A percentile compares a stretch with the other conserved stretches of the same genome.
Conservation (phyloP, 2,113 vertebrate species). For the Alligator sinensis region DNA sequence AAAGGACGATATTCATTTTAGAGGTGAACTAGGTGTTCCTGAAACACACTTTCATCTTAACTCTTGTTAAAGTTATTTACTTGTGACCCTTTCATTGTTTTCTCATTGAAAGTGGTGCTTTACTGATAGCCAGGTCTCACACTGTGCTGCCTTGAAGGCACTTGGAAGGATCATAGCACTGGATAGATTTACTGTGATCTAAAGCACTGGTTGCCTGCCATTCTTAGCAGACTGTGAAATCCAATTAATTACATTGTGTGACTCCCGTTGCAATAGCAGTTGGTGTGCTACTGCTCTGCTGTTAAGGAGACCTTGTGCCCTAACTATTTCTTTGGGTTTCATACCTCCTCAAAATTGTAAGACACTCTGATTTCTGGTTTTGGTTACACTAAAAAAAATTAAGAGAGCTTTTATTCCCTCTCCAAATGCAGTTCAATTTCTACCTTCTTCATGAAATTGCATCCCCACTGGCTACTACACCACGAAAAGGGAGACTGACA, state of each 20-base stretch:
- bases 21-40: not conserved
- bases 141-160: not conserved
- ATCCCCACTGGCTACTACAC: not conserved
- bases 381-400: not conserved
- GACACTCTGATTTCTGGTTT: not conserved
- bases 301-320: slow-evolving; percentile 23
- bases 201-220: not conserved
- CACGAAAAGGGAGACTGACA: not conserved
- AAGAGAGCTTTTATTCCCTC: not conserved
- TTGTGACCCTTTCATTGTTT: not conserved
- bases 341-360: not conserved
- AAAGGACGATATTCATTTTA: rapidly evolving
- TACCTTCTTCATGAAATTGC: not conserved
- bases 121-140: not conserved
- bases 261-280: slow-evolving; percentile 23
- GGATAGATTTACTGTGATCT: slow-evolving; percentile 21
- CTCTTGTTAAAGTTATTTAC: not conserved
- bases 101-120: slow-evolving; percentile 14
- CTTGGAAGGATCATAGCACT: not conserved
- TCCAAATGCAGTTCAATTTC: not conserved
- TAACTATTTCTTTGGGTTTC: slow-evolving; percentile 23
- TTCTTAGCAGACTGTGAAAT: slow-evolving; percentile 46
- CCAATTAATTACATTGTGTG: slow-evolving; percentile 57
- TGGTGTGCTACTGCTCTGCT: not conserved
- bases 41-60: not conserved